Percentiles rank a stretch among this genome's conserved stretches.
Conservation (phyloP, 2,797 vertebrate genomes). For the Gephyroberyx darwinii region DNA sequence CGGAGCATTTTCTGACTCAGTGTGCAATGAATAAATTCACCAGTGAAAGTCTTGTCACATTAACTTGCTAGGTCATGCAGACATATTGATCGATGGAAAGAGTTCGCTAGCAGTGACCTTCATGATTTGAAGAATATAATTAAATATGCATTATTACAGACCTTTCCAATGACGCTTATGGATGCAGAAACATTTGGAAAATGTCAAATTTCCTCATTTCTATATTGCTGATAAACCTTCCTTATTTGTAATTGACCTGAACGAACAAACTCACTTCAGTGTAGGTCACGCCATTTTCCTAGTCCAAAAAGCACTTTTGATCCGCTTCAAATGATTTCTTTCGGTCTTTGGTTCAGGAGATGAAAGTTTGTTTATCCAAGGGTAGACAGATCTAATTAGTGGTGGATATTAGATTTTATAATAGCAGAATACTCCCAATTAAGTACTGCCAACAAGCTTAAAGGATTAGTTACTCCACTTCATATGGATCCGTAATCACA, state of each 20-base stretch:
- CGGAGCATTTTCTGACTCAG: conserved; percentile 11
- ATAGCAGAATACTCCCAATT: conserved; percentile 40
- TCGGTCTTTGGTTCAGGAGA: conserved; percentile 25
- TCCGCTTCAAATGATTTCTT: conserved; percentile 17
- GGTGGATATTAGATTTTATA: conserved; percentile 41
- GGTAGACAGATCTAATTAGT: conserved; percentile 28
- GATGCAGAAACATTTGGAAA: conserved; percentile 69
- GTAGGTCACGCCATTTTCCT: conserved; percentile 26
- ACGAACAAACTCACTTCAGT: conserved; percentile 35
- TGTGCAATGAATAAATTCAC: conserved; percentile 30
- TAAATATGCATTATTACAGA: conserved; percentile 71
- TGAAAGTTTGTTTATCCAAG: conserved; percentile 42
- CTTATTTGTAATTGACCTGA: conserved; percentile 39
- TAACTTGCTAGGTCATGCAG: conserved; percentile 64
- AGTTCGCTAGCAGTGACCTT: conserved; percentile 69
- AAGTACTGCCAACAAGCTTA: conserved; percentile 39
- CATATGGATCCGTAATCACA: conserved; percentile 25
- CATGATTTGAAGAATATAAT: conserved; percentile 65
- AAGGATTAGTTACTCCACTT: conserved; percentile 46
- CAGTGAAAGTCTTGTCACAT: conserved; percentile 33
- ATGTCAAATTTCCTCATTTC: conserved; percentile 65
- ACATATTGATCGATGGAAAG: conserved; percentile 64
- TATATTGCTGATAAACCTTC: conserved; percentile 42
- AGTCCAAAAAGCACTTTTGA: conserved; percentile 34
- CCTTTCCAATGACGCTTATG: conserved; percentile 49